Base-by-base conservation (phyloP, 2,113 vertebrate genomes). In the Pelvicachromis taeniatus region DNA sequence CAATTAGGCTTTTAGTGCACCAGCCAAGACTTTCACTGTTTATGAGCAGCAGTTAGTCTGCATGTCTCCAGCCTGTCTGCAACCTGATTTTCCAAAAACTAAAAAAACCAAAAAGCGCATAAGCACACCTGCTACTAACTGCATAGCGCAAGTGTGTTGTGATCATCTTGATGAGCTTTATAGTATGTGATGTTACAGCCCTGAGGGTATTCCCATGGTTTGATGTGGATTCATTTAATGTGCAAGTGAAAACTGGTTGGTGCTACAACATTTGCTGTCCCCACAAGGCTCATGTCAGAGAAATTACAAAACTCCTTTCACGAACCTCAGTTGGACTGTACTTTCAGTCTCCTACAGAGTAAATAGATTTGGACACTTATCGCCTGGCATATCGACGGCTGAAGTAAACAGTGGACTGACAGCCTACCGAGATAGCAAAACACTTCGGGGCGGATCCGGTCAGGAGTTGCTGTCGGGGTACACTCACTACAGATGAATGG, bases 11-110 rank as follows among this genome's bases (percentile, higher is more conserved):
- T 81, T 79, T 2, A 84, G 75, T 73, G 56, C 65, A 63, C 55
- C 23, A 75, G 80, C 80, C 83, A 91, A 90, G 63, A 81, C 78
- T 48, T 84, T 73, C 33, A 80, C 7, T 88, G 81, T 93, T 91
- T 92, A 91, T 85, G 85, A 81, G 82, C 35, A 50, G 77, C 75
- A 83, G 84, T 87, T 83, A 87, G 78, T 77, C 85, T 79, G 87
- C 89, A 83, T 89, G 85, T 88, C 85, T 93, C 90, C 89, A 92
- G 89, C 79, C 86, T 85, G 89, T 92, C 93, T 91, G 81, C 31
- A 91, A 86, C 87, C 84, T 68, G 40, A 84, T 84, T 81, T 78
- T 75, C 6, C 63, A 55, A 52, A 54, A 73, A 52, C 79, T 38
- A 63, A 11, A 63, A n/a, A 38, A 91, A 84, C 7, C 5, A 14